Percentiles rank a stretch among this genome's conserved stretches.
These are phyloP conservation scores for Zaprionus gabonicus DNA, from an alignment of 1,140 invertebrate species.

Conservation along the genomic window DNA sequence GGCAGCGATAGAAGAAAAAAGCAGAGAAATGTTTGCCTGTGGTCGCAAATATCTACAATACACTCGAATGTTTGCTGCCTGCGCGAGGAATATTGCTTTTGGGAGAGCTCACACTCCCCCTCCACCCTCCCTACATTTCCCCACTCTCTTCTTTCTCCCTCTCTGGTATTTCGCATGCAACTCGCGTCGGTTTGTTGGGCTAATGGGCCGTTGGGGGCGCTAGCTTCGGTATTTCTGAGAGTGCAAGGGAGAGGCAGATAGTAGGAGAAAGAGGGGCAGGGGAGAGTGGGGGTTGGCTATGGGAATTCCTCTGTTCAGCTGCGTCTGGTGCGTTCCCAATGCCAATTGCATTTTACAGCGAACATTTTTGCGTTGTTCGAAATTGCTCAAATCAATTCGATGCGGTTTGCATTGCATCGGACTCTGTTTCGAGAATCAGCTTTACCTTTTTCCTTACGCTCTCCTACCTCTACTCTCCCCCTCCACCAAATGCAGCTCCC, in stretches of 20 bases:
- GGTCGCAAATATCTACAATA: constrained; percentile 47
- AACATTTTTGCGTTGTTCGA: constrained; percentile 67
- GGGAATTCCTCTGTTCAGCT: constrained; percentile 1
- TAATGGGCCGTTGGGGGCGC: not conserved
- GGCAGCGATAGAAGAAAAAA: not conserved
- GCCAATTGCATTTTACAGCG: constrained; percentile 69
- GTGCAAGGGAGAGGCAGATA: not conserved
- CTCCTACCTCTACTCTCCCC: not conserved
- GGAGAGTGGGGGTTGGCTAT: not conserved
- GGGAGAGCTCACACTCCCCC: constrained; percentile 9
- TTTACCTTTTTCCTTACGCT: constrained; percentile 6
- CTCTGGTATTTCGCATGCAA: constrained; percentile 44
- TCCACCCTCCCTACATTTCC: not conserved
- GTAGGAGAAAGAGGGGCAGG: not conserved
- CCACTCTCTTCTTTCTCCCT: not conserved
- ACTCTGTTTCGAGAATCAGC: constrained; percentile 54
- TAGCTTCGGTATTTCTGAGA: not conserved
- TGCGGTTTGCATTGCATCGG: constrained; percentile 62
- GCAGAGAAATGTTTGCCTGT: constrained; percentile 33
- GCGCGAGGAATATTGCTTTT: constrained; percentile 55
- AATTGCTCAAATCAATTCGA: constrained; percentile 79
- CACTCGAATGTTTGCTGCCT: constrained; percentile 40
- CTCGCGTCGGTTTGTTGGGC: constrained; percentile 22
- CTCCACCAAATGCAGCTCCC: not conserved
- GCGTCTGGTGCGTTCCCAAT: constrained; percentile 39